Conservation (phyloP, 2,888 invertebrate species). For the Eristalinus aeneus region DNA sequence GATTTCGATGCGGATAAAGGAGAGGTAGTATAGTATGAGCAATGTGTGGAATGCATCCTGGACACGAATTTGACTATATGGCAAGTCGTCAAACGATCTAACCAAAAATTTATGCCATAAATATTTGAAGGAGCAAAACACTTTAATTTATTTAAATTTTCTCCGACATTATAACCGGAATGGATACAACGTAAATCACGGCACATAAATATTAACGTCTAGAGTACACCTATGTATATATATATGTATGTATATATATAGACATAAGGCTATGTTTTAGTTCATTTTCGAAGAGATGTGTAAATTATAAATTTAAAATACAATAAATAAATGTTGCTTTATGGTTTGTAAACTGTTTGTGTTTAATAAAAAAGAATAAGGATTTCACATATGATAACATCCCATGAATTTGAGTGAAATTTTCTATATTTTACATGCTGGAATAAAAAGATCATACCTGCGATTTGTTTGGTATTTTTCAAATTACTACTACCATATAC, state of each 20-base stretch:
- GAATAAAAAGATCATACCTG: no score
- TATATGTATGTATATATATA: neutral
- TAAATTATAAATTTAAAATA: slow-evolving; percentile 19
- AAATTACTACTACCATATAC: no score
- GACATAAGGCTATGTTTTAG: neutral
- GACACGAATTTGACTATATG: neutral
- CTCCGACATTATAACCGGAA: neutral
- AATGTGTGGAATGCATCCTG: neutral
- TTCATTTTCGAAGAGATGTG: slow-evolving; percentile 30
- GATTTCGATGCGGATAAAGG: neutral
- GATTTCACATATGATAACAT: no score
- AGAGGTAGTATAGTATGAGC: neutral
- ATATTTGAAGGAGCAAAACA: neutral
- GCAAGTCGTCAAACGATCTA: neutral
- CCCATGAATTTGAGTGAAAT: no score
- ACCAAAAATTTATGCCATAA: neutral
- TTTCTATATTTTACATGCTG: no score
- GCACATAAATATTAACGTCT: neutral
- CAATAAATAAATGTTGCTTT: slow-evolving; percentile 45
- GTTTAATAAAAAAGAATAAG: neutral
- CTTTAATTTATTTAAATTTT: neutral
- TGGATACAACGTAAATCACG: slow-evolving; percentile 5
- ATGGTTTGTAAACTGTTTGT: slow-evolving; percentile 23
- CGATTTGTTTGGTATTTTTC: no score
- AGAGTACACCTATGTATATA: neutral